Evolutionary conservation across 1,140 invertebrate genomes (phyloP), one percentile per base, ranked within the genome.

Genomic region (Yoshiicerus persimilis): DNA sequence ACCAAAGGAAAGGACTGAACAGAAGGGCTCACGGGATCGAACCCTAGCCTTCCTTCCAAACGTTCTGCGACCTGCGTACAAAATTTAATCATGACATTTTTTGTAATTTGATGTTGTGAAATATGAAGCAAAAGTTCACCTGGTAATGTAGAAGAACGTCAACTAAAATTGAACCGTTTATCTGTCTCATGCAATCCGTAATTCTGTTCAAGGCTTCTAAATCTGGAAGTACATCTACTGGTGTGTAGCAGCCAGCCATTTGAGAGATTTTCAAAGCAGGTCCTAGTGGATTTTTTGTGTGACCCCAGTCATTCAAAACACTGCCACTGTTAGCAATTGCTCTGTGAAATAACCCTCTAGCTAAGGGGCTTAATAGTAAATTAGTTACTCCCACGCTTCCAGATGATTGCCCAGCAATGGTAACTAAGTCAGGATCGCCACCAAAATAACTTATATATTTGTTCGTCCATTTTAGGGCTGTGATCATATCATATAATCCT

Each of bases 401-500:
- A 16, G 83, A 38, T 0, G 2, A 11, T 27, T 84, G 83, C 2
- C 83, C 83, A 32, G 83, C n/a, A 20, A 84, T 47, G 9, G 83
- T 86, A 13, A 89, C 34, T 13, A 39, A 11, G 27, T 64, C 66
- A 0, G 87, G 84, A n/a, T 88, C 41, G 4, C 87, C 86, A 9
- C 87, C 84, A 64, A 88, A 88, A 13, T 83, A 30, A 34, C 34
- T 85, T 39, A 80, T 77, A 9, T 80, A 75, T 32, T 77, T 39
- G 16, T 87, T 87, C 1, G 41, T 36, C 84, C 84, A 87, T 13
- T 64, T 83, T 8, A 88, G 23, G 4, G 88, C 88, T 38, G 86
- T 88, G 25, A 88, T 23, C n/a, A 86, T 87, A 62, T 88, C 88
- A 16, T 88, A 88, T 39, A 86, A 39, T 1, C 20, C 88, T 8